Evolutionary conservation across 2,113 vertebrate genomes (phyloP).

Genomic region (Lophochroa leadbeateri): DNA sequence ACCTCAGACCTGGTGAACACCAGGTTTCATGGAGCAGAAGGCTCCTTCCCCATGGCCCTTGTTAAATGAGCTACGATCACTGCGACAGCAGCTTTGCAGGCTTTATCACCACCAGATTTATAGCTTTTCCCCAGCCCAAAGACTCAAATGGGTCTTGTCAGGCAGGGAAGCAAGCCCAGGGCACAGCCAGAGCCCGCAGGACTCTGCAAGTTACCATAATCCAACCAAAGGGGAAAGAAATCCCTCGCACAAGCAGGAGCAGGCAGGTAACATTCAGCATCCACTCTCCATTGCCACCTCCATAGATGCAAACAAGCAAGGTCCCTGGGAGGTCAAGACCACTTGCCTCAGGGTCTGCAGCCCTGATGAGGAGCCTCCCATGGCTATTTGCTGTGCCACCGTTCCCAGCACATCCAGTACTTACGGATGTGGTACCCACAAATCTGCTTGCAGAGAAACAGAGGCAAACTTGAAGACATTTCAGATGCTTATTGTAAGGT

Average conservation of each 20-base stretch:
- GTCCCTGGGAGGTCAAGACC: background rate
- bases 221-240: background rate
- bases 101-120: background rate
- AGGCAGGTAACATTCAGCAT: fast-evolving
- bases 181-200: background rate
- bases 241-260: fast-evolving
- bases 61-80: background rate
- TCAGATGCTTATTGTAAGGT: background rate
- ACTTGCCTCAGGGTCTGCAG: background rate
- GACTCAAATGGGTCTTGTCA: background rate
- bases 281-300: fast-evolving
- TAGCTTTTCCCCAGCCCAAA: background rate
- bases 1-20: fast-evolving
- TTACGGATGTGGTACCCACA: fast-evolving
- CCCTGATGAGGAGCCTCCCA: background rate
- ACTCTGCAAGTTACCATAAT: background rate
- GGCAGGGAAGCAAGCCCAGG: background rate
- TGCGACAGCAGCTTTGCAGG: background rate
- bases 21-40: background rate
- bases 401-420: fast-evolving
- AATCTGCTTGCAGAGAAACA: fast-evolving
- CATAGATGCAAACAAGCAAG: background rate
- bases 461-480: background rate
- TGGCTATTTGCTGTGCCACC: background rate
- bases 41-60: background rate